Conservation (phyloP, 2,797 vertebrate species). For the Ctenopoma kingsleyae region DNA sequence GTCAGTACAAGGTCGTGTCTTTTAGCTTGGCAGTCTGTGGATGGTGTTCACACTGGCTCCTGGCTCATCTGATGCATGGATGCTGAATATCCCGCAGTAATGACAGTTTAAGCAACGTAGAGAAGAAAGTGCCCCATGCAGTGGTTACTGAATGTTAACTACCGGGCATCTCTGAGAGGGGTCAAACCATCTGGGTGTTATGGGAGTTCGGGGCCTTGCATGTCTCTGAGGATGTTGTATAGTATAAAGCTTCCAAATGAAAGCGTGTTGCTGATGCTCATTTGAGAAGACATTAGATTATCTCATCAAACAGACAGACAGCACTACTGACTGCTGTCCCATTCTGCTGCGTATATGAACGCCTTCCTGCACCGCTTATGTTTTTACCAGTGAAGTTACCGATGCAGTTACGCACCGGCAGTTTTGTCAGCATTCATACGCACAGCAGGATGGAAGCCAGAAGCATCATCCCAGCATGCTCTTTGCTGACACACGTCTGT, state of each 20-base stretch:
- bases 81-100: constrained; percentile 25
- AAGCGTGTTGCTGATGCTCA: constrained; percentile 22
- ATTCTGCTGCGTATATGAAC: too few relatives aligned
- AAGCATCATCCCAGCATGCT: too few relatives aligned
- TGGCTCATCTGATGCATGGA: constrained; percentile 19
- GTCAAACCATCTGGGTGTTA: constrained; percentile 34
- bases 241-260: constrained; percentile 18
- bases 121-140: constrained; percentile 9
- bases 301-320: constrained; percentile 12
- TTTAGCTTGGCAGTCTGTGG: constrained; percentile 33
- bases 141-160: constrained; percentile 51
- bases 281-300: constrained; percentile 35
- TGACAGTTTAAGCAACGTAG: constrained; percentile 26
- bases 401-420: too few relatives aligned
- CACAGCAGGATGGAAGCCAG: too few relatives aligned
- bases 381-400: too few relatives aligned
- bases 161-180: constrained; percentile 43
- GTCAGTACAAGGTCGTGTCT: constrained; percentile 44
- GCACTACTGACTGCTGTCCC: too few relatives aligned
- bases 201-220: constrained; percentile 7
- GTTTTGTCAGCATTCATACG: too few relatives aligned
- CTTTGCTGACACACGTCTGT: too few relatives aligned
- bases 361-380: too few relatives aligned
- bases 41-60: constrained; percentile 18
- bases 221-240: constrained; percentile 20